These are phyloP conservation scores for Gnatocerus cornutus DNA, from an alignment of 2,888 invertebrate species.

Conservation along the genomic window DNA sequence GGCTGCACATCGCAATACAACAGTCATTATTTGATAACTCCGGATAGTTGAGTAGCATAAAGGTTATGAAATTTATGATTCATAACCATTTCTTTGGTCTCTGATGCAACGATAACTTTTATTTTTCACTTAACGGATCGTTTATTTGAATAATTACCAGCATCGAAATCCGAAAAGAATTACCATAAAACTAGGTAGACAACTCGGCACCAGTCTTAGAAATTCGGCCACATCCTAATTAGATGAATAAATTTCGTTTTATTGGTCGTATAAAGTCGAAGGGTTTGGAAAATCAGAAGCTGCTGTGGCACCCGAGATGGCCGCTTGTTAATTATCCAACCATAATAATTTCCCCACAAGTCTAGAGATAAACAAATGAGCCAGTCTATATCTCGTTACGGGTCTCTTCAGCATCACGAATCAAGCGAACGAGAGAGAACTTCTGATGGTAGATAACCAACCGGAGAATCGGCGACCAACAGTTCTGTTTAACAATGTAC, in stretches of 20 bases:
- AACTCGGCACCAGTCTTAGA: slow-evolving; percentile 8
- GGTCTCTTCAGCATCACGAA: slow-evolving; percentile 67
- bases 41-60: background rate
- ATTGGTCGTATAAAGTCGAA: slow-evolving; percentile 17
- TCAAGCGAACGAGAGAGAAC: slow-evolving; percentile 59
- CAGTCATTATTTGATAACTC: slow-evolving; percentile 14
- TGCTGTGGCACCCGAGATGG: slow-evolving; percentile 26
- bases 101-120: slow-evolving; percentile 33
- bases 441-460: slow-evolving; percentile 65
- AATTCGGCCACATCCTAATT: slow-evolving; percentile 19
- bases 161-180: slow-evolving; percentile 1
- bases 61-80: slow-evolving; percentile 31
- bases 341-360: slow-evolving; percentile 67
- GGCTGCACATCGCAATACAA: slow-evolving; percentile 26
- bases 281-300: slow-evolving; percentile 40
- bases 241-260: slow-evolving; percentile 7
- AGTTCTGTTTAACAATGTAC: slow-evolving; percentile 69
- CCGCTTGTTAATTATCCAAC: slow-evolving; percentile 68
- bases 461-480: slow-evolving; percentile 61
- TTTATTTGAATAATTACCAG: slow-evolving; percentile 24
- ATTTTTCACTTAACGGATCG: slow-evolving; percentile 30
- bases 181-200: slow-evolving; percentile 17
- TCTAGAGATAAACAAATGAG: slow-evolving; percentile 70
- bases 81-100: slow-evolving; percentile 19
- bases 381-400: slow-evolving; percentile 68